A percentile compares a stretch with the other conserved stretches of the same genome.
Evolutionary conservation across 2,797 vertebrate genomes (phyloP).

Genomic region (Pterois miles): DNA sequence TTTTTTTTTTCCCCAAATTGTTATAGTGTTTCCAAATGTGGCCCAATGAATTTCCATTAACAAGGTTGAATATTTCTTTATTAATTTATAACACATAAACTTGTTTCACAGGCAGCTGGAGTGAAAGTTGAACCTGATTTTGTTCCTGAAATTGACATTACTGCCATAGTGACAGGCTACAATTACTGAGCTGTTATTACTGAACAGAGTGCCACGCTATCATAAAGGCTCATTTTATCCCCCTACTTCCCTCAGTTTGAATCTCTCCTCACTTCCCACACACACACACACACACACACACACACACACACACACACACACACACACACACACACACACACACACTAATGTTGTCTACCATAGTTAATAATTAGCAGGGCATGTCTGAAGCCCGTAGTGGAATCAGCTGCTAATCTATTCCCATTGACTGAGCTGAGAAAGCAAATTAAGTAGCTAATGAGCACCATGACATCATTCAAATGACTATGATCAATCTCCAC

Average conservation of each 20-base stretch:
- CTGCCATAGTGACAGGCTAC: not conserved
- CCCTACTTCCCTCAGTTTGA: not conserved
- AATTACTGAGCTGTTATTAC: not conserved
- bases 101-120: not conserved
- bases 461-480: constrained; percentile 54
- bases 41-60: not conserved
- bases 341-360: not conserved
- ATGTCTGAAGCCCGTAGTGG: constrained; percentile 24
- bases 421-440: constrained; percentile 54
- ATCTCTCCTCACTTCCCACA: constrained; percentile 1
- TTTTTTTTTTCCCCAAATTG: too few species aligned
- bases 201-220: not conserved
- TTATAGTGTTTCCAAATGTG: too few species aligned
- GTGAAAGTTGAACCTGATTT: not conserved
- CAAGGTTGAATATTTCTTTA: not conserved
- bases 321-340: not conserved
- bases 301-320: not conserved
- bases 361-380: constrained; percentile 50
- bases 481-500: constrained; percentile 50
- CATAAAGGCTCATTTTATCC: not conserved
- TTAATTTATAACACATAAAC: not conserved
- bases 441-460: constrained; percentile 65
- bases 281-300: not conserved
- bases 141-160: not conserved
- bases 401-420: constrained; percentile 64